These are phyloP conservation scores for Lithophane socia DNA, from an alignment of 2,888 invertebrate genomes.

Conservation along the genomic window DNA sequence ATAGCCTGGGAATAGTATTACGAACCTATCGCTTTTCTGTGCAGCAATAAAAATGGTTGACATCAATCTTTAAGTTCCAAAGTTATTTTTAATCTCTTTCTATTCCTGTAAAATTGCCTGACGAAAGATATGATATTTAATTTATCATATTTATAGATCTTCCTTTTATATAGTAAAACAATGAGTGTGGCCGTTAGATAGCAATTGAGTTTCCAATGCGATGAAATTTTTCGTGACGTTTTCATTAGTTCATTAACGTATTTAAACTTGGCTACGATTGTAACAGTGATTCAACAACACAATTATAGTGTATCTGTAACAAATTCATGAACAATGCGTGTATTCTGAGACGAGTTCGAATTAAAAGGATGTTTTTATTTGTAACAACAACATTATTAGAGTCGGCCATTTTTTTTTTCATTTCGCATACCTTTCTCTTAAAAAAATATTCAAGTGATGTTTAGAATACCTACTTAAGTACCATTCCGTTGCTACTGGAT, in stretches of 20 bases:
- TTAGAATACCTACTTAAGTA: background rate
- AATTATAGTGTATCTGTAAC: slow-evolving; percentile 9
- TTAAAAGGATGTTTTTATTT: slow-evolving; percentile 32
- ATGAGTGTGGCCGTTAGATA: slow-evolving; percentile 17
- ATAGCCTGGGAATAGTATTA: slow-evolving; percentile 36
- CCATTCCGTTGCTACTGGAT: no score
- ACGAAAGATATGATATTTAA: background rate
- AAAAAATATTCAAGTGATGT: background rate
- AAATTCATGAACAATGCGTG: slow-evolving; percentile 13
- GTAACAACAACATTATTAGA: background rate
- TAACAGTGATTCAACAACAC: slow-evolving; percentile 35
- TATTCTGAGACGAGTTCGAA: slow-evolving; percentile 8
- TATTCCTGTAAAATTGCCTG: background rate
- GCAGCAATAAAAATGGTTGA: slow-evolving; percentile 16
- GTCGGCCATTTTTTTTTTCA: slow-evolving; percentile 5
- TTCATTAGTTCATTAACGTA: slow-evolving; percentile 32
- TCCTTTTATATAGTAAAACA: background rate
- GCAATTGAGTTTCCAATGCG: background rate
- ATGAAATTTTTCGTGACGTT: slow-evolving; percentile 9
- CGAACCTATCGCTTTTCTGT: slow-evolving; percentile 1
- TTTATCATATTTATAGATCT: background rate
- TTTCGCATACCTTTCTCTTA: background rate
- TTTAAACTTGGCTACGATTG: slow-evolving; percentile 51
- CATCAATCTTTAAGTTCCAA: background rate
- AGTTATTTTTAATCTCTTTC: background rate